Base-by-base conservation (phyloP, 2,113 vertebrate genomes). In the Pelodiscus sinensis region DNA sequence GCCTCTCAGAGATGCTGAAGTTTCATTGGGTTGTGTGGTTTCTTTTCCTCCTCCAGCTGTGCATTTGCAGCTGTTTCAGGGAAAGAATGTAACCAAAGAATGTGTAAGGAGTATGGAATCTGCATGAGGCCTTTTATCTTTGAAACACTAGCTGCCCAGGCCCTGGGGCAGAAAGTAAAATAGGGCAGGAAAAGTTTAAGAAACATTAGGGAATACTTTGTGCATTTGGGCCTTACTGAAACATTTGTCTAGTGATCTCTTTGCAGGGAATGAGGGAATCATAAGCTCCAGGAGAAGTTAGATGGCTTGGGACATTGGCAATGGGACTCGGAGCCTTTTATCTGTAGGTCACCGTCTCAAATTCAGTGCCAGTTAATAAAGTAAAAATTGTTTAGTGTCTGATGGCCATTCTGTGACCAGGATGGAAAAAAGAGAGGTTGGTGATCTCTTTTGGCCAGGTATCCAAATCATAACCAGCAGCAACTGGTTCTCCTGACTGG, bases 31-130 rank as follows among this genome's bases (percentile, higher is more conserved):
- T 58, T 75, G 78, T 60, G 60, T 62, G 58, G 22, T 88, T 88
- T 75, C 88, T 90, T 92, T 94, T 91, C 56, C 78, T 89, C 78
- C 77, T 73, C 81, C 15, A 71, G 89, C 93, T 81, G 52, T 8
- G 55, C 8, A 84, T 95, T 94, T 15, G 2, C 90, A 94, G 79
- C 90, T 95, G 91, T 84, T 95, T 93, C 14, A 82, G 95, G 92
- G 94, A 97, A 97, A 96, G 88, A 90, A 92, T 85, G 79, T 0
- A 19, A 95, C 95, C 85, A 90, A 97, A 93, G 96, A 97, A 94
- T 94, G 91, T 2, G 5, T 96, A 79, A 92, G 82, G 87, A 84
- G 89, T 90, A 90, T 82, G 52, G 94, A 82, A 83, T 94, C 92
- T 95, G 83, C 56, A 73, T 18, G 2, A 1, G 44, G 88, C 90